Evolutionary conservation across 2,113 vertebrate species (phyloP), one percentile per base, ranked within the genome.

Genomic region (Telmatochromis sp.): DNA sequence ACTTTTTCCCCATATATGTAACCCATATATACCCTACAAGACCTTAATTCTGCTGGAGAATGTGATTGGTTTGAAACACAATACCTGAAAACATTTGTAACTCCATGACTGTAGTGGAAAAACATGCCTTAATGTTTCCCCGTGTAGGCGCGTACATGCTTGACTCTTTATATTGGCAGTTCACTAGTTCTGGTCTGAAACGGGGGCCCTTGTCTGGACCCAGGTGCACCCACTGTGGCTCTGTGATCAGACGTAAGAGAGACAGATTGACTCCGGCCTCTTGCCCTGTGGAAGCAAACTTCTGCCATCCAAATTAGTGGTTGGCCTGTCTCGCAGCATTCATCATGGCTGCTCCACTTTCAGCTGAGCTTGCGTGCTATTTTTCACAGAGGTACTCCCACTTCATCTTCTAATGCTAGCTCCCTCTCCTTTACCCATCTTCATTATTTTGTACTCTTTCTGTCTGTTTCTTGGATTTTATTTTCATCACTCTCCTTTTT

Each of bases 331-430:
- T 86, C 28, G 10, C 37, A 85, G 82, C 93, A 94, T 95, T 93
- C 82, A 95, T 96, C 93, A 95, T 91, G 91, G 53, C 90, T 92
- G 92, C 87, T 94, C 91, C 73, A 91, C 85, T 95, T 94, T 92
- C 87, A 87, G 89, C 89, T 84, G 47, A 86, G 86, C 84, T 83
- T 21, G 80, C 79, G 82, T 86, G 89, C 92, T 80, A 92, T 95
- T 95, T 94, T 94, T 94, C 89, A 94, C 86, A 2, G 9, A 86
- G 88, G 83, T 92, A 65, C 81, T 82, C 49, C 89, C 82, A 65
- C 90, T 93, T 92, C 84, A 91, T 94, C 87, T 91, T 90, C 70
- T 86, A 91, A 92, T 88, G 79, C 80, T 45, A 8, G 55, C 35
- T 81, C 81, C 87, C 84, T 87, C 70, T 87, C 65, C 80, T 91